Conservation (phyloP, 2,797 vertebrate species). For the Petrocephalus sullivani region DNA sequence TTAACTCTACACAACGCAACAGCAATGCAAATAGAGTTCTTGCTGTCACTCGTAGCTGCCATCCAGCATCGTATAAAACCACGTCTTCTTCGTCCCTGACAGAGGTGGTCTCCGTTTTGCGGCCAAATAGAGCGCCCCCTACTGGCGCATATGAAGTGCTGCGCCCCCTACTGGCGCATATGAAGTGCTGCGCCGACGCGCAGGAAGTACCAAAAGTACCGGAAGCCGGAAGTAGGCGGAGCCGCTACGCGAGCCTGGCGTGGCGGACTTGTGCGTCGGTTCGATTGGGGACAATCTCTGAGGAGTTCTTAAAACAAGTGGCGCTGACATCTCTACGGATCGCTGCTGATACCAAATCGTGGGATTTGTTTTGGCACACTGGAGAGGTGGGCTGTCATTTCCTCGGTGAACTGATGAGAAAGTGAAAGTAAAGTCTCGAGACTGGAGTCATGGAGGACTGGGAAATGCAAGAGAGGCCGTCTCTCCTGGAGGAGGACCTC, state of each 20-base stretch:
- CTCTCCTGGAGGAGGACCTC: slow-evolving; percentile 55
- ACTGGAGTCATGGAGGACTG: slow-evolving; percentile 22
- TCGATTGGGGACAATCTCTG: not conserved
- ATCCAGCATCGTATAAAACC: not conserved
- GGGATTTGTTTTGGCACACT: not conserved
- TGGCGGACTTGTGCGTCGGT: not conserved
- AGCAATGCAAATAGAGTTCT: not conserved
- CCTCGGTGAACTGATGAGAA: not conserved
- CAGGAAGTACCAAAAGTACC: not conserved
- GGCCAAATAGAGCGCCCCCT: not conserved
- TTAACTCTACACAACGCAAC: not conserved
- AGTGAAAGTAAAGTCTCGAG: slow-evolving; percentile 33
- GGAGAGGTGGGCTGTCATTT: not conserved
- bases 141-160: not conserved
- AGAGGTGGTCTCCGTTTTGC: not conserved
- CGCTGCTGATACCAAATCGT: not conserved
- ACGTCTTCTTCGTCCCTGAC: not conserved
- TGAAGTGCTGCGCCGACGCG: too few relatives aligned
- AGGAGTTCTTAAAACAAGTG: not conserved
- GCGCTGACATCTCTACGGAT: too few relatives aligned
- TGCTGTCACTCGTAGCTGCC: not conserved
- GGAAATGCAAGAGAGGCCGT: slow-evolving; percentile 33
- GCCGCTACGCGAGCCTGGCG: not conserved
- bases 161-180: not conserved
- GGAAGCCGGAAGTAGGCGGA: slow-evolving; percentile 11